Evolutionary conservation across 2,888 invertebrate species (phyloP), one percentile per base, ranked within the genome.

Genomic region (Meteorus cinctellus): DNA sequence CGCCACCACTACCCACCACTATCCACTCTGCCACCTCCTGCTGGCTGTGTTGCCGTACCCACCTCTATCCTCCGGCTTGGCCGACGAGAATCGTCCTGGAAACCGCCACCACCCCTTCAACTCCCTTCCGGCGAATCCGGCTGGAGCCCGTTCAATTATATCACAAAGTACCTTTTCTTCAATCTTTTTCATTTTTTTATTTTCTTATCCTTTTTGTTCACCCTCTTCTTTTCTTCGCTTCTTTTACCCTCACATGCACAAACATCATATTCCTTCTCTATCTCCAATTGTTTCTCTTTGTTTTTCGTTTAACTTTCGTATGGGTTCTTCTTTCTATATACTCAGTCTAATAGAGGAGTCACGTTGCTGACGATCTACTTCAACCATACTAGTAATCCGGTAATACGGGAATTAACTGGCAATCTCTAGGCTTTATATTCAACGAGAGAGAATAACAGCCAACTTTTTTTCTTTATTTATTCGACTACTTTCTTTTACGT

Each of bases 61-160:
- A 36, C 59, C 65, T 55, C 76, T 73, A 65, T 79, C 80, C 79
- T 78, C 76, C 71, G 75, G 76, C 76, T 77, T 59, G 59, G 72
- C 48, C 66, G 72, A 78, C 70, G 77, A 77, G 80, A 78, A 81
- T 81, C 76, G 80, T 81, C 78, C 79, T 78, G 79, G 78, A 79
- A 74, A 78, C 79, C 75, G 76, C 77, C 75, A 75, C 77, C 80
- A 81, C 80, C 80, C 79, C 77, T 75, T 77, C 19, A 19, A 68
- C 24, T 63, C 77, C 74, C 72, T 78, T 78, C 79, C 77, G 74
- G 75, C 70, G 79, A 80, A 80, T 79, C 77, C 80, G 71, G 45
- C 76, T 76, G 76, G 76, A 76, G 71, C 75, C 75, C 65, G 75
- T 76, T 76, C 76, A 76, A 76, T 76, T 76, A 76, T 76, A 76